phyloP scores from a whole-genome alignment of 2,888 invertebrate genomes.

The Troides helena region DNA sequence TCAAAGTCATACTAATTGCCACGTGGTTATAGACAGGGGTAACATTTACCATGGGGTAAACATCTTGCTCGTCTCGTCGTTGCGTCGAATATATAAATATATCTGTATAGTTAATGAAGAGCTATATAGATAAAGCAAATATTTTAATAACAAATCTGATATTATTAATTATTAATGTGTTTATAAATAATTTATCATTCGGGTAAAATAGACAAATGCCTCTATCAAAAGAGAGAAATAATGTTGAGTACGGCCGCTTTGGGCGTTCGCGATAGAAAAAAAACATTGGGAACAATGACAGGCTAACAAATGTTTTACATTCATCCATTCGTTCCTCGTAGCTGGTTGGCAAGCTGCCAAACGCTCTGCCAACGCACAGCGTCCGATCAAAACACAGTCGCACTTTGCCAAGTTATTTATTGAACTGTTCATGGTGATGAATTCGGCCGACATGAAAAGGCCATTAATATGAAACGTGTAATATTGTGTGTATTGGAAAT shows the following conservation, averaged over 20 bases:
- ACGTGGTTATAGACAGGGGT: too few species aligned
- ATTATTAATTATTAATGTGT: too few species aligned
- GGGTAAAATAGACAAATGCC: too few species aligned
- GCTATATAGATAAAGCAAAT: too few species aligned
- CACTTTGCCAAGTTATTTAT: constrained; percentile 11
- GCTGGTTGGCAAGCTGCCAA: constrained; percentile 47
- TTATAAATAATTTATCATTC: too few species aligned
- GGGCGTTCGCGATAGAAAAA: constrained; percentile 35
- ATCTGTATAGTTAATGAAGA: too few species aligned
- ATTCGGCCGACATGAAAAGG: constrained; percentile 12
- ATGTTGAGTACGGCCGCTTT: not conserved
- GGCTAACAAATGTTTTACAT: constrained; percentile 55
- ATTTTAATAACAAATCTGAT: too few species aligned
- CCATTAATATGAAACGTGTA: constrained; percentile 9
- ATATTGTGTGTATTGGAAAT: not conserved
- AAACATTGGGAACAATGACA: constrained; percentile 43
- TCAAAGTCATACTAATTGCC: too few species aligned
- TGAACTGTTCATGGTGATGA: constrained; percentile 14
- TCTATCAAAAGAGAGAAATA: too few species aligned
- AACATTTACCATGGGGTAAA: too few species aligned
- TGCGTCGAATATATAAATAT: too few species aligned
- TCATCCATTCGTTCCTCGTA: constrained; percentile 49
- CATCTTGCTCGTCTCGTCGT: too few species aligned
- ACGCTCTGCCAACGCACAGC: constrained; percentile 41
- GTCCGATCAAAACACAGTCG: constrained; percentile 2